These are phyloP conservation scores for Lanius ludovicianus DNA, from an alignment of 2,113 vertebrate genomes.

Conservation along the genomic window DNA sequence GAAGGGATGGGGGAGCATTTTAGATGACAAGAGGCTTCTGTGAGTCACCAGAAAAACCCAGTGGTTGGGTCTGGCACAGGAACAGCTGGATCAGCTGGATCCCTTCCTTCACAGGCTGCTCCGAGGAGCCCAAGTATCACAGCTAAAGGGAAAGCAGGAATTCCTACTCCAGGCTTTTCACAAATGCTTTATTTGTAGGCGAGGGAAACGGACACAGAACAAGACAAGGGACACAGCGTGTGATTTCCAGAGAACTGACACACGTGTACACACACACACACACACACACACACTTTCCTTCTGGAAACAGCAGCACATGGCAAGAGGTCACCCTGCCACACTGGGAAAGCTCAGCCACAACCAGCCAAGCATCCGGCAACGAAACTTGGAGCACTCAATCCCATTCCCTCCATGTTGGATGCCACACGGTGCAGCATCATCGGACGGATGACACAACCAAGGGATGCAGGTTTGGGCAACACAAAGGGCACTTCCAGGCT, in stretches of 20 bases:
- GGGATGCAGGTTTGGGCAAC: neutral
- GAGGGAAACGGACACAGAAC: neutral
- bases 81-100: neutral
- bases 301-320: neutral
- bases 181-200: neutral
- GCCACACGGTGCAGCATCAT: neutral
- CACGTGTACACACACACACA: neutral
- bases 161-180: neutral
- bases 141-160: neutral
- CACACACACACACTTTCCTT: neutral
- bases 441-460: accelerated
- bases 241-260: neutral
- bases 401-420: accelerated
- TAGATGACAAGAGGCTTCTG: accelerated
- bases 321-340: neutral
- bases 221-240: neutral
- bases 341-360: neutral
- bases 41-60: neutral
- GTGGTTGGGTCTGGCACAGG: neutral
- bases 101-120: neutral
- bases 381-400: neutral
- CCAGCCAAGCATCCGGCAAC: neutral
- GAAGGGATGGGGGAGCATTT: neutral
- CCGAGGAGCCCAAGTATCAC: neutral
- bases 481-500: neutral